phyloP scores from a whole-genome alignment of 2,888 invertebrate species.

The Odontocolon sp. region DNA sequence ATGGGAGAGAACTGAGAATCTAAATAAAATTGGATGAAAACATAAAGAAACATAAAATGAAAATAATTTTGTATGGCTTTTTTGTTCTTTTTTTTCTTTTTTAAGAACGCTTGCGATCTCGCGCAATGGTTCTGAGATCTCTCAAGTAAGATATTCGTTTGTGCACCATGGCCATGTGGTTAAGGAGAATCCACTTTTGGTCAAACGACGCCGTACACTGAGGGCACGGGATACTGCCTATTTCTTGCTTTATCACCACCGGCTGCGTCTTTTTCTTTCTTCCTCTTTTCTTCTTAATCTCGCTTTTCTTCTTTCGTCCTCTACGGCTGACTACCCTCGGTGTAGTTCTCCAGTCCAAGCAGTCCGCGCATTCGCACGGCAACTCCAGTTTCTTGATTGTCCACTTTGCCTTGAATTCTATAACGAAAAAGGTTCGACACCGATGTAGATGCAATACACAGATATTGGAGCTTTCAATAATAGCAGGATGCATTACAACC shows the following conservation, averaged over 20 bases:
- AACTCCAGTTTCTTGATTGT: constrained; percentile 87
- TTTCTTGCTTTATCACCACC: background rate
- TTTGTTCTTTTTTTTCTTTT: background rate
- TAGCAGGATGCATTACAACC: background rate
- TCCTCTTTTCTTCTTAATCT: constrained; percentile 51
- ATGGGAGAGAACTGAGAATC: no score
- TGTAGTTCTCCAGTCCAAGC: constrained; percentile 20
- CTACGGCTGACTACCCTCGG: background rate
- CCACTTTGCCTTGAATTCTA: constrained; percentile 80
- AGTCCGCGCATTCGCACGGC: constrained; percentile 86
- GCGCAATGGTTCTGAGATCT: constrained; percentile 7
- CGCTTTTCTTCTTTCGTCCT: background rate
- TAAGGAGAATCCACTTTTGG: constrained; percentile 24
- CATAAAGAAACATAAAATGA: no score
- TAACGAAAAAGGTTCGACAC: background rate
- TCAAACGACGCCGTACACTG: constrained; percentile 20
- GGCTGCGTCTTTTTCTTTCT: background rate
- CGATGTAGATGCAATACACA: background rate
- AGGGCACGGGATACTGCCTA: constrained; percentile 51
- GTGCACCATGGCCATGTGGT: constrained; percentile 37
- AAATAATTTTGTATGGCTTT: no score
- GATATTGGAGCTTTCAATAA: background rate
- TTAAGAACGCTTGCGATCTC: constrained; percentile 8
- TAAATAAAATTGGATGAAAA: no score
- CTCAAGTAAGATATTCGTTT: constrained; percentile 19